Base-by-base conservation (phyloP, 2,113 vertebrate genomes). In the Gorsachius goisagi region DNA sequence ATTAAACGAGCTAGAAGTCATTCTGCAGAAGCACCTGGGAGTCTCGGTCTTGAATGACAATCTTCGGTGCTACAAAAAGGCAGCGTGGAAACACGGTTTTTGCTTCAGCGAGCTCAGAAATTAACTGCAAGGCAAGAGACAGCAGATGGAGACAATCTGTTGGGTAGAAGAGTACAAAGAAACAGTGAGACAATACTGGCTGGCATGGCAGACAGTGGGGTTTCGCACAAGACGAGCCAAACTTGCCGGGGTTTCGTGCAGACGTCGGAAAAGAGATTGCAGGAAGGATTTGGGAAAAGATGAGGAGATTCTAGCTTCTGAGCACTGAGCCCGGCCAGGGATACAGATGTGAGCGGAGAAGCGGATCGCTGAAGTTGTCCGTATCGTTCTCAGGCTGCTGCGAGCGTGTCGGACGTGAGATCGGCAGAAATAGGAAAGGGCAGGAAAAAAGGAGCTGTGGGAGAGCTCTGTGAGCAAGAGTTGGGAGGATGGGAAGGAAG, bases 111-210 rank as follows among this genome's bases (percentile, higher is more conserved):
- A 37, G 44, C 82, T 84, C 67, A 27, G 37, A 22, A 35, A 30
- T 23, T 37, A 66, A 17, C 90, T 5, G 4, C 1, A 2, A 95
- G 79, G 92, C 85, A 93, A 22, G 89, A 95, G 93, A 67, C 63
- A 1, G 89, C 96, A 97, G 96, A 95, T 90, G 94, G 96, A 75
- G 94, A 74, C 94, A 71, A 37, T 33, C 81, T 84, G 95, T 19
- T 53, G 91, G 91, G 89, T 24, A 52, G 86, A 45, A 72, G 87
- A 76, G 53, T 8, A 89, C 23, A 19, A 58, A 45, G 86, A 5
- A 58, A 32, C 67, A 83, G 91, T 3, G 91, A 95, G 85, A 94
- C 93, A 59, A 77, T 84, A 20, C 89, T 80, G 90, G 24, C 78
- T 89, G 94, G 82, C 66, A 30, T 0, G 71, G 49, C 85, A 93